Conservation (phyloP, 1,140 invertebrate species). For the Himalopsyche phryganea region DNA sequence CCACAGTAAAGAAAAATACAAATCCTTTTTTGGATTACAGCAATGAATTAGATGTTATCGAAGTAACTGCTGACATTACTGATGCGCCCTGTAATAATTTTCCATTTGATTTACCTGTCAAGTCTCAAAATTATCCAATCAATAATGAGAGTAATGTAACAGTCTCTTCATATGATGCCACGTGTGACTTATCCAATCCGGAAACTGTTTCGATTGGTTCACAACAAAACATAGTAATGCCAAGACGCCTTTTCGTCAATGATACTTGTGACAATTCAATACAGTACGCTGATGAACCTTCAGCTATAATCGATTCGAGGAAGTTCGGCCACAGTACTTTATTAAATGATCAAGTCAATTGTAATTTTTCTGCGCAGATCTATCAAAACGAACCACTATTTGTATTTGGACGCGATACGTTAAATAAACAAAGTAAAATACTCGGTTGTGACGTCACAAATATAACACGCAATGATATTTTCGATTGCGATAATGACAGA, state of each 20-base stretch:
- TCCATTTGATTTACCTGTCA: conserved; percentile 28
- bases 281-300: conserved; percentile 13
- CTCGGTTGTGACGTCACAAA: conserved; percentile 47
- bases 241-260: conserved; percentile 43
- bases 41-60: conserved; percentile 9
- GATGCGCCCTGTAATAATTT: conserved; percentile 15
- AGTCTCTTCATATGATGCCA: conserved; percentile 33
- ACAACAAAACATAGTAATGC: conserved; percentile 35
- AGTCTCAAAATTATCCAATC: conserved; percentile 27
- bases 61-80: neutral
- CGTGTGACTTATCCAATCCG: conserved; percentile 15
- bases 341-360: conserved; percentile 19
- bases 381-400: conserved; percentile 5
- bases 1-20: conserved; percentile 39
- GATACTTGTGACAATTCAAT: conserved; percentile 36
- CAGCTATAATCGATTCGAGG: conserved; percentile 10
- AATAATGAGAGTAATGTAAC: conserved; percentile 40
- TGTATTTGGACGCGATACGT: conserved; percentile 31
- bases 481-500: conserved; percentile 43
- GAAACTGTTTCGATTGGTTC: conserved; percentile 23
- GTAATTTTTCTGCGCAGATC: conserved; percentile 1
- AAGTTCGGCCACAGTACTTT: conserved; percentile 20
- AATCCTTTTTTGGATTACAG: conserved; percentile 47
- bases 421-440: conserved; percentile 51
- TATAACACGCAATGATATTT: conserved; percentile 46